phyloP scores from a whole-genome alignment of 1,140 invertebrate genomes.

The Drosophila quadrilineata region DNA sequence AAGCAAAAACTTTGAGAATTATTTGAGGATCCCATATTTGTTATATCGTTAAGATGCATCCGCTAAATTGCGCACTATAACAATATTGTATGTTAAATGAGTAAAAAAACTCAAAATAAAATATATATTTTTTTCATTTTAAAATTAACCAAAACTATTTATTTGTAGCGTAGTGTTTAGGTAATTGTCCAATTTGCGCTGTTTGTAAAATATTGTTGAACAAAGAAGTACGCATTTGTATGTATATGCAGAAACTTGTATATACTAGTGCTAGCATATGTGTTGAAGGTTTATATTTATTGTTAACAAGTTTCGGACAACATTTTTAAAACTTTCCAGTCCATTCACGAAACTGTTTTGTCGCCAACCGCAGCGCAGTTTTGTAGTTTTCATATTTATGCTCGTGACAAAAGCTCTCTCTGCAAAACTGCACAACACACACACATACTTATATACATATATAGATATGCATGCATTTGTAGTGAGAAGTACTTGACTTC shows the following conservation, averaged over 20 bases:
- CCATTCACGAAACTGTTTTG: constrained; percentile 1
- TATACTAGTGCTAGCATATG: neutral
- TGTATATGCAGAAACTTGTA: neutral
- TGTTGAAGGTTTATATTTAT: constrained; percentile 18
- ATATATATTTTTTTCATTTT: too few relatives aligned
- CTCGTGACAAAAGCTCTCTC: constrained; percentile 1
- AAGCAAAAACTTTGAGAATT: too few relatives aligned
- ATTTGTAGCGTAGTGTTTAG: neutral
- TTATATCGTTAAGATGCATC: too few relatives aligned
- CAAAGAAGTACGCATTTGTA: neutral
- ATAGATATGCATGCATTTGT: too few relatives aligned
- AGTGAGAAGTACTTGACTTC: too few relatives aligned
- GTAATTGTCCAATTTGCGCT: constrained; percentile 1
- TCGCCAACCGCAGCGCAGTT: constrained; percentile 6
- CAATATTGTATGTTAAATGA: too few relatives aligned
- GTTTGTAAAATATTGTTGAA: neutral
- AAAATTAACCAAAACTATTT: neutral
- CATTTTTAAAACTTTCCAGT: constrained; percentile 6
- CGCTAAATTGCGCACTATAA: too few relatives aligned
- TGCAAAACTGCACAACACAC: too few relatives aligned
- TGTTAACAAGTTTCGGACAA: constrained; percentile 19
- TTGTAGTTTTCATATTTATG: neutral
- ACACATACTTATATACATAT: too few relatives aligned
- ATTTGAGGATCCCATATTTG: too few relatives aligned
- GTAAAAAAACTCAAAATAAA: too few relatives aligned